Conservation (phyloP, 1,140 invertebrate genomes). For the Achatina immaculata region DNA sequence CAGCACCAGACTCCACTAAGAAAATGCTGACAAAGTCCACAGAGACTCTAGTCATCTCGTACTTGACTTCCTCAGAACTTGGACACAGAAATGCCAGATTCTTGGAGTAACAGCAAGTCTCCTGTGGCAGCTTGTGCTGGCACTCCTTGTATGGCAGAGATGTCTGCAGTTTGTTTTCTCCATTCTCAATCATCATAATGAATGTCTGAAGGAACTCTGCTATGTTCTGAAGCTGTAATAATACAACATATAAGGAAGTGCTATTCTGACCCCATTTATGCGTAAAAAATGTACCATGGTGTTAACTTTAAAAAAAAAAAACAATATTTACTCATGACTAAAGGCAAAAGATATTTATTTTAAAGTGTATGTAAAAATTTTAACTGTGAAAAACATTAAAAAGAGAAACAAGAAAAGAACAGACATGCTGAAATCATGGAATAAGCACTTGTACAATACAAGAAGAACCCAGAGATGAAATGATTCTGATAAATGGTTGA, state of each 20-base stretch:
- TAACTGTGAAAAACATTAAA: no score
- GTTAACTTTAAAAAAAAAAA: no score
- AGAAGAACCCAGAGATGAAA: no score
- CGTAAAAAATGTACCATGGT: no score
- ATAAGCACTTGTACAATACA: no score
- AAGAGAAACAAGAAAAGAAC: no score
- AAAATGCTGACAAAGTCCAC: conserved; percentile 93
- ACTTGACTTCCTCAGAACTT: conserved; percentile 92
- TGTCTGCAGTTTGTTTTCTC: conserved; percentile 88
- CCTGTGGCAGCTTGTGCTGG: conserved; percentile 86
- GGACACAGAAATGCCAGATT: conserved; percentile 77
- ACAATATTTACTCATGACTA: no score
- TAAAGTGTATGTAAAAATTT: no score
- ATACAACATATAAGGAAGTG: conserved; percentile 31
- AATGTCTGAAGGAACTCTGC: conserved; percentile 91
- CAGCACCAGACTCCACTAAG: conserved; percentile 89
- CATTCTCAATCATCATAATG: conserved; percentile 85
- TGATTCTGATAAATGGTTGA: neutral
- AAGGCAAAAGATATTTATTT: no score
- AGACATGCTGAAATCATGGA: no score
- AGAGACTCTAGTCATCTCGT: conserved; percentile 90
- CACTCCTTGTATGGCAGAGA: conserved; percentile 84
- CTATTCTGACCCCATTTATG: no score
- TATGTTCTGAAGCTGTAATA: conserved; percentile 82
- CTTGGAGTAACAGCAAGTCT: conserved; percentile 77